Conservation (phyloP, 2,113 vertebrate genomes). For the Trogon melanurus region DNA sequence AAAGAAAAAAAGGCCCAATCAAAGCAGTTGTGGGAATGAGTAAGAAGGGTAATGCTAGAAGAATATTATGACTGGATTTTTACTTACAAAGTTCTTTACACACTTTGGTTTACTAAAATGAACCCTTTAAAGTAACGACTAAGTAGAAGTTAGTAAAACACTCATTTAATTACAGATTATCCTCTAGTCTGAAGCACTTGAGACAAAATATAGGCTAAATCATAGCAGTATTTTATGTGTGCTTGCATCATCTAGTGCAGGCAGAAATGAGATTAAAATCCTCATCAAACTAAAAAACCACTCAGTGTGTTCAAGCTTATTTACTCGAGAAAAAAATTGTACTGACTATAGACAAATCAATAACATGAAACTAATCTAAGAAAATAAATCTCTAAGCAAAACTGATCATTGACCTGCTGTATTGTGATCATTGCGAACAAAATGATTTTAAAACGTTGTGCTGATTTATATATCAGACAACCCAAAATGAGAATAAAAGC, state of each 20-base stretch:
- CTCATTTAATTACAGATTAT: conserved; percentile 1
- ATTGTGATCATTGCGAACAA: not conserved
- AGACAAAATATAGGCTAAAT: not conserved
- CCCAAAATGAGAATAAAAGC: not conserved
- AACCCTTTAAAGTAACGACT: not conserved
- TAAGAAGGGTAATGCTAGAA: not conserved
- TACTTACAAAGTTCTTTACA: not conserved
- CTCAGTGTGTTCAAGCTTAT: not conserved
- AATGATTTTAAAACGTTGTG: not conserved
- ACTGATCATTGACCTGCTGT: not conserved
- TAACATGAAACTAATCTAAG: not conserved
- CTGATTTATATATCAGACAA: not conserved
- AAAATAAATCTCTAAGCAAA: not conserved
- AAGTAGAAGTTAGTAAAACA: not conserved
- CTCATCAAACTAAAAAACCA: not conserved
- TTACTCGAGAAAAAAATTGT: not conserved
- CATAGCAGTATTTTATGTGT: not conserved
- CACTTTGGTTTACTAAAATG: not conserved
- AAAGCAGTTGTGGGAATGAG: not conserved
- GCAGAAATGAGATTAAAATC: not conserved
- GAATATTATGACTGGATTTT: not conserved
- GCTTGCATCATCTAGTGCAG: not conserved
- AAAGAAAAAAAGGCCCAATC: not conserved
- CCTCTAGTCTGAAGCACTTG: not conserved
- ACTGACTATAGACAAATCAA: not conserved